Percentiles rank a stretch among this genome's conserved stretches.
Evolutionary conservation across 2,888 invertebrate species (phyloP).

Genomic region (Diaphora mendica): DNA sequence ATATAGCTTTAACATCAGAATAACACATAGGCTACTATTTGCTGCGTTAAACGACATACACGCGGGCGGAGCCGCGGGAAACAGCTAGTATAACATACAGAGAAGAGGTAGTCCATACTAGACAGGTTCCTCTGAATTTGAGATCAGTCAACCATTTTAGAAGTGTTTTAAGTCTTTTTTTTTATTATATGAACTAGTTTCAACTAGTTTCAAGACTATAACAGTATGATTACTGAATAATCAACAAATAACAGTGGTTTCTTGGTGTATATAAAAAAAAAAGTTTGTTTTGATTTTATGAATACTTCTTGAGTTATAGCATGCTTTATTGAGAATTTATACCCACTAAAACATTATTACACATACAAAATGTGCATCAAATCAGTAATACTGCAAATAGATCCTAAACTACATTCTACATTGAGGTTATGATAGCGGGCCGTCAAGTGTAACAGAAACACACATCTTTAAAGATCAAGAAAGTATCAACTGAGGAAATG

Average conservation of each 20-base stretch:
- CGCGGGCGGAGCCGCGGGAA: no score
- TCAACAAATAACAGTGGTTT: neutral
- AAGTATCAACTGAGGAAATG: conserved; percentile 42
- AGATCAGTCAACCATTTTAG: neutral
- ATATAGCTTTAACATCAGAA: no score
- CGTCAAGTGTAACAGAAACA: conserved; percentile 38
- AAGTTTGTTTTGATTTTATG: neutral
- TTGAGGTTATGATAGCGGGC: conserved; percentile 65
- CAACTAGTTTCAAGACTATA: no score
- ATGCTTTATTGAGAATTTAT: conserved; percentile 13
- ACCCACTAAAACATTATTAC: conserved; percentile 3
- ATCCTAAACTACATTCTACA: conserved; percentile 27
- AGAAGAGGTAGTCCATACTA: neutral
- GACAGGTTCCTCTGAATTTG: neutral
- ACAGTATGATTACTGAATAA: neutral
- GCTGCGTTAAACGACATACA: no score
- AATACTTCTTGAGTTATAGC: conserved; percentile 10
- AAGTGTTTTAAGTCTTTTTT: neutral
- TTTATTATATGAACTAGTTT: neutral
- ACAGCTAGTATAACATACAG: no score
- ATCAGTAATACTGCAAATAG: neutral
- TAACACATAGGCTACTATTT: no score
- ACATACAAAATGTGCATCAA: conserved; percentile 10
- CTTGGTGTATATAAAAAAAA: neutral
- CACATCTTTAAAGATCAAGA: conserved; percentile 27